These are phyloP conservation scores for Bilobella aurantiaca DNA, from an alignment of 1,140 invertebrate species.

Conservation along the genomic window DNA sequence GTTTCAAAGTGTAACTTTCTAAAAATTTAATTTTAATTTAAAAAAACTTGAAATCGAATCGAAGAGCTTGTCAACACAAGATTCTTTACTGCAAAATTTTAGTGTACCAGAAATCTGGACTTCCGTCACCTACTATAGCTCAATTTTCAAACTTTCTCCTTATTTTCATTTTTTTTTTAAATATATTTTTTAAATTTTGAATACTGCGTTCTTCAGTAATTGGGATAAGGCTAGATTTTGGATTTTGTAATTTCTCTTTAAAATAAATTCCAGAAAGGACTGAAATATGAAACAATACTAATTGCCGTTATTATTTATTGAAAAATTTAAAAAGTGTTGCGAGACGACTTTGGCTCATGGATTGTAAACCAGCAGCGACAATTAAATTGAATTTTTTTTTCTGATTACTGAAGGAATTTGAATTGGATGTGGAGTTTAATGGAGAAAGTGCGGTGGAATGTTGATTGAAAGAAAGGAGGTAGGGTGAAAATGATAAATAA, in stretches of 20 bases:
- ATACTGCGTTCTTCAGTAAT: too few species aligned
- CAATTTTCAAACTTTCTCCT: too few species aligned
- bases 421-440: not conserved
- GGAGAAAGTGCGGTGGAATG: not conserved
- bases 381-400: not conserved
- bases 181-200: too few species aligned
- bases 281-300: not conserved
- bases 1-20: not conserved
- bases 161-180: too few species aligned
- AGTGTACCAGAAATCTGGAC: too few species aligned
- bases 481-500: not conserved
- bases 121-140: too few species aligned
- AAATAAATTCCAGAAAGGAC: too few species aligned
- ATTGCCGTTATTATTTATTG: not conserved
- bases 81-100: too few species aligned
- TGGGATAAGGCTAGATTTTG: too few species aligned
- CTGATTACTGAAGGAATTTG: not conserved
- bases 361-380: too few species aligned
- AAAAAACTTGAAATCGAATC: not conserved
- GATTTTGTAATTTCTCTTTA: too few species aligned
- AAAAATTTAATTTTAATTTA: not conserved
- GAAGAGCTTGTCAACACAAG: too few species aligned
- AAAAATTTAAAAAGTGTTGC: not conserved
- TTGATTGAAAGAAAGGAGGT: not conserved
- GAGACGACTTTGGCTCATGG: not conserved